Conservation (phyloP, 2,888 invertebrate genomes). For the Athalia cordata region DNA sequence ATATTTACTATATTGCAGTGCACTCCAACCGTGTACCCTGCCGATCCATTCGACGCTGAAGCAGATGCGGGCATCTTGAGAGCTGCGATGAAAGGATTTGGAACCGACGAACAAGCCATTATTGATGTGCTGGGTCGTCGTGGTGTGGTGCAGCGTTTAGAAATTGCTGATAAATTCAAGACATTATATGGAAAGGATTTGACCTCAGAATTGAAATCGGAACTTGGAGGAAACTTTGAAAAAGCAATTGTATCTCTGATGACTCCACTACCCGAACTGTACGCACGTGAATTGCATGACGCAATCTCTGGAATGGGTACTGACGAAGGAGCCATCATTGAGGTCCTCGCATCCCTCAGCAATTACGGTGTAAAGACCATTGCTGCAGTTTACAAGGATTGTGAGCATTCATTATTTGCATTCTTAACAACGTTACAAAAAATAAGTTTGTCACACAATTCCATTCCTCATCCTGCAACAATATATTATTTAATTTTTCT, state of each 20-base stretch:
- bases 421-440: neutral
- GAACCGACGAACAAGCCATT: slow-evolving; percentile 93
- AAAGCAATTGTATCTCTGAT: slow-evolving; percentile 88
- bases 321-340: slow-evolving; percentile 87
- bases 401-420: slow-evolving; percentile 77
- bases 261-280: slow-evolving; percentile 89
- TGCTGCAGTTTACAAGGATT: slow-evolving; percentile 83
- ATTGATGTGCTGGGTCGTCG: slow-evolving; percentile 89
- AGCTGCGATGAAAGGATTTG: slow-evolving; percentile 95
- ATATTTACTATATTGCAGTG: slow-evolving; percentile 74
- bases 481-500: neutral
- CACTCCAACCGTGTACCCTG: slow-evolving; percentile 85
- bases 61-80: slow-evolving; percentile 87
- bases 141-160: slow-evolving; percentile 89
- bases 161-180: slow-evolving; percentile 89
- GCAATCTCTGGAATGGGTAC: slow-evolving; percentile 84
- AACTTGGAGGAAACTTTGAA: slow-evolving; percentile 92
- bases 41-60: slow-evolving; percentile 85
- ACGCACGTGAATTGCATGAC: slow-evolving; percentile 88
- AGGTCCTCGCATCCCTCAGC: slow-evolving; percentile 90
- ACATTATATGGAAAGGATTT: slow-evolving; percentile 91
- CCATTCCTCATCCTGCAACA: too few species aligned
- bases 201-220: slow-evolving; percentile 89
- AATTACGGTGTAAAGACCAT: slow-evolving; percentile 90
- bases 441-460: neutral